Conservation (phyloP, 37 sponge, comb jelly and placozoan genomes). For the Diacarnus erythraeanus region DNA sequence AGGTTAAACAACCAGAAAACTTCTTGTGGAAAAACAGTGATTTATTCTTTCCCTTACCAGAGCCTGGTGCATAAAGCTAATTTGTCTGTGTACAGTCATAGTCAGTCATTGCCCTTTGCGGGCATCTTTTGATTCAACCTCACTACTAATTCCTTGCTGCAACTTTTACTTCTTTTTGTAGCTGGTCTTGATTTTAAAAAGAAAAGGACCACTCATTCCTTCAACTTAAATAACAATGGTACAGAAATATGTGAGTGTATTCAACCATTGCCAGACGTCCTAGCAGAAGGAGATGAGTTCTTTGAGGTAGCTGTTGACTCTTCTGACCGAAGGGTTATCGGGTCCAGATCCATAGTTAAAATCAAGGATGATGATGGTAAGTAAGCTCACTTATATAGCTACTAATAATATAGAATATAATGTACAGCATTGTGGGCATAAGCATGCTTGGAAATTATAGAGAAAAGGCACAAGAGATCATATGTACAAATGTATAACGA, state of each 20-base stretch:
- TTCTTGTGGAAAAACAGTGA: too few relatives aligned
- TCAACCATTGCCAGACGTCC: not conserved
- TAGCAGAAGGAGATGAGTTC: conserved; percentile 8
- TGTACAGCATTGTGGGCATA: not conserved
- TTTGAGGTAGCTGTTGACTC: not conserved
- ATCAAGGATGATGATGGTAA: conserved; percentile 14
- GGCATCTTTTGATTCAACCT: too few relatives aligned
- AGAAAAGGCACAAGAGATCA: too few relatives aligned
- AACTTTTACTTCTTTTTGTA: not conserved
- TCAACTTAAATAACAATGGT: not conserved
- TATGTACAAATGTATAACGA: too few relatives aligned
- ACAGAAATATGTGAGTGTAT: not conserved
- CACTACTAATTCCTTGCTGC: not conserved
- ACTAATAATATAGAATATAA: not conserved
- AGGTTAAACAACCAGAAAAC: too few relatives aligned
- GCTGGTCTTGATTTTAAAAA: not conserved
- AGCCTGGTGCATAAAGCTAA: too few relatives aligned
- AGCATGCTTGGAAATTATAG: too few relatives aligned
- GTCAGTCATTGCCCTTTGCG: not conserved
- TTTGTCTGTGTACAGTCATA: too few relatives aligned
- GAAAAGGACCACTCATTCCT: not conserved
- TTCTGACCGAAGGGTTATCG: not conserved
- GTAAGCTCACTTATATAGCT: not conserved
- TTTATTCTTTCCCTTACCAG: too few relatives aligned
- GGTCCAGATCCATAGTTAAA: not conserved